These are phyloP conservation scores for Formicarius rufipectus DNA, from an alignment of 2,113 vertebrate species.

Conservation along the genomic window DNA sequence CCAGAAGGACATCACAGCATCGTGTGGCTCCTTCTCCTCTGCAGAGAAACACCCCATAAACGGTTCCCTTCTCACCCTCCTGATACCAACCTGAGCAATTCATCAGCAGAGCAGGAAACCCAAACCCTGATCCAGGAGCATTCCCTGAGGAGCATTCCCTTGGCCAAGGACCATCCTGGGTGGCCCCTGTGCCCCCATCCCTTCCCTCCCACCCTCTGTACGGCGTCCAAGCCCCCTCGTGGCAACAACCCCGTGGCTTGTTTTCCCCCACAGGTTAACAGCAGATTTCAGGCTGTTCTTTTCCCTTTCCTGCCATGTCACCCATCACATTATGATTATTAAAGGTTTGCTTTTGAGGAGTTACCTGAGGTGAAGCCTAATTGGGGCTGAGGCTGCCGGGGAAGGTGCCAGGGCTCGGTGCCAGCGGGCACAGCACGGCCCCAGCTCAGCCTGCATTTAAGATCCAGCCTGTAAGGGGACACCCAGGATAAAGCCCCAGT, in stretches of 20 bases:
- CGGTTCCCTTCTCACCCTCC: neutral
- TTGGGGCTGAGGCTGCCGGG: constrained; percentile 24
- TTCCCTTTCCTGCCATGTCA: constrained; percentile 54
- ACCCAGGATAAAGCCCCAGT: constrained; percentile 17
- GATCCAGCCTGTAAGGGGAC: neutral
- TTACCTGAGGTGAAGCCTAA: constrained; percentile 76
- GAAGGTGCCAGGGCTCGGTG: constrained; percentile 56
- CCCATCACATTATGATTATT: constrained; percentile 70
- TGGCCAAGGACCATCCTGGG: neutral
- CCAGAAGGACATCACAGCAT: rapidly evolving
- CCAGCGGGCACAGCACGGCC: neutral
- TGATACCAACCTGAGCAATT: constrained; percentile 25
- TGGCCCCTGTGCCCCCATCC: neutral
- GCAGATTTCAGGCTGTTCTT: constrained; percentile 51
- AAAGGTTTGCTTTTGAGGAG: constrained; percentile 68
- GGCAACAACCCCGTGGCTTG: constrained; percentile 70
- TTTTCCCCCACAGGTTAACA: constrained; percentile 64
- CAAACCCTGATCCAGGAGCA: constrained; percentile 12
- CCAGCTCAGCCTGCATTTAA: constrained; percentile 24
- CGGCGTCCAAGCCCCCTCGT: constrained; percentile 63
- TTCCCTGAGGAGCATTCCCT: constrained; percentile 41
- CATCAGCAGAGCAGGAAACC: constrained; percentile 48
- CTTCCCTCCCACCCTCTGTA: constrained; percentile 39
- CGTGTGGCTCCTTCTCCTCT: neutral
- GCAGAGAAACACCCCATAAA: neutral